Evolutionary conservation across 2,888 invertebrate species (phyloP).

Genomic region (Trichacis sp.): DNA sequence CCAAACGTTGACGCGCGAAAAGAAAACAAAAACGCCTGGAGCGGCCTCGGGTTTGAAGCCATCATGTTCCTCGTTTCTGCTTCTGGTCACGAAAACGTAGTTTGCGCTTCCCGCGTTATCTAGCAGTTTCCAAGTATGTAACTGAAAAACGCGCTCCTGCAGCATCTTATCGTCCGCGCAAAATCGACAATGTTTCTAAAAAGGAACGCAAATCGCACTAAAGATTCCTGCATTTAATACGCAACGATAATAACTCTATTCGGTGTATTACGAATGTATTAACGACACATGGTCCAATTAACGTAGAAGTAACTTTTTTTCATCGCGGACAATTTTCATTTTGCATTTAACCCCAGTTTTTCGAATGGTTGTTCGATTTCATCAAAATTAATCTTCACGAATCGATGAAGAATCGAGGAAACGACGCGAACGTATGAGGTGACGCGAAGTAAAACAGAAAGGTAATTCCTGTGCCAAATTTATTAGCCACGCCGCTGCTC

Average conservation of each 20-base stretch:
- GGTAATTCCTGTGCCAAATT: slow-evolving; percentile 37
- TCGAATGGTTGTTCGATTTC: slow-evolving; percentile 2
- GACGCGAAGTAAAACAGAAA: slow-evolving; percentile 11
- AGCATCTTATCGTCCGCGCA: slow-evolving; percentile 29
- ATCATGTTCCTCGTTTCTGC: slow-evolving; percentile 45
- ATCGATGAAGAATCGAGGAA: slow-evolving; percentile 4
- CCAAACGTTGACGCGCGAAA: slow-evolving; percentile 57
- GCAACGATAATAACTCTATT: slow-evolving; percentile 32
- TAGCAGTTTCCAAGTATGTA: slow-evolving; percentile 14
- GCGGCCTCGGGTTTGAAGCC: slow-evolving; percentile 25
- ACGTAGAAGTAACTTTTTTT: slow-evolving; percentile 20
- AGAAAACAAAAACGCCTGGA: slow-evolving; percentile 41
- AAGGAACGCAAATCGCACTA: slow-evolving; percentile 15
- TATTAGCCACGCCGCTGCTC: slow-evolving; percentile 47
- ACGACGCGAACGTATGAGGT: slow-evolving; percentile 20
- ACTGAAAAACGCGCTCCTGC: slow-evolving; percentile 13
- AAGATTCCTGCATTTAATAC: slow-evolving; percentile 43
- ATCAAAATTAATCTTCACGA: too few species aligned
- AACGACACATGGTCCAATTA: slow-evolving; percentile 22
- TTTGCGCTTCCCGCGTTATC: slow-evolving; percentile 27
- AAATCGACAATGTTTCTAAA: neutral
- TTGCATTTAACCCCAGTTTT: slow-evolving; percentile 35
- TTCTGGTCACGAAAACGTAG: slow-evolving; percentile 30
- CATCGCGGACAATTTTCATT: slow-evolving; percentile 21
- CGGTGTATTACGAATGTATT: slow-evolving; percentile 29